Base-by-base conservation (phyloP, 2,797 vertebrate genomes). In the Rhadinocentrus ornatus region DNA sequence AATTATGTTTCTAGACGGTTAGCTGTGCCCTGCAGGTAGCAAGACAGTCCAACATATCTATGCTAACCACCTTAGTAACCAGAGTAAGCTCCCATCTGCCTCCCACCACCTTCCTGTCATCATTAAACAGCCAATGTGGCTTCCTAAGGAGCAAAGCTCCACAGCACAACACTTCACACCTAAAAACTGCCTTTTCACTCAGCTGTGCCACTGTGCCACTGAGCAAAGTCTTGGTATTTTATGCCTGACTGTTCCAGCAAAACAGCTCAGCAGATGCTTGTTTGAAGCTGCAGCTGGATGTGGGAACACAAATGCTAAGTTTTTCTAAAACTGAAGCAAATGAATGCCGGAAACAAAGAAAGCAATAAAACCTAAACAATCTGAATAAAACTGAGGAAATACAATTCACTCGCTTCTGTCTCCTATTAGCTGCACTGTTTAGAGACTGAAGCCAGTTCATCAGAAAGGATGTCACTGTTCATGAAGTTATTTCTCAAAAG, bases 141-240 rank as follows among this genome's bases (percentile, higher is more conserved):
- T 80, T 73, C 60, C 61, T 44, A 9, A 6, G 5, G 31, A 27
- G 62, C 13, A 53, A 62, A 44, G 50, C n/a, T n/a, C 35, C 2
- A 46, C n/a, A 22, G 44, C 9, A 29, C 32, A 63, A 41, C 66
- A 32, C 62, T 9, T n/a, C 44, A 48, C 44, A 48, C 44, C 44
- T 48, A 27, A 65, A 32, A 46, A 67, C 20, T 4, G 67, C 56
- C 22, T 31, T 2, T 2, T 48, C 11, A 48, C 64, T 71, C 29
- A 69, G 31, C 22, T 3, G 2, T 4, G 62, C 58, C 71, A 61
- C 48, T 24, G 44, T 78, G 78, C 61, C 71, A 71, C 29, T 4
- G 55, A 75, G 62, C 69, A 81, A 77, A 85, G 50, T 20, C 0
- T 27, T 48, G 9, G 13, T 2, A 70, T 63, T 66, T 61, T 58